phyloP scores from a whole-genome alignment of 1,140 invertebrate genomes.

The Venustaconcha ellipsiformis region DNA sequence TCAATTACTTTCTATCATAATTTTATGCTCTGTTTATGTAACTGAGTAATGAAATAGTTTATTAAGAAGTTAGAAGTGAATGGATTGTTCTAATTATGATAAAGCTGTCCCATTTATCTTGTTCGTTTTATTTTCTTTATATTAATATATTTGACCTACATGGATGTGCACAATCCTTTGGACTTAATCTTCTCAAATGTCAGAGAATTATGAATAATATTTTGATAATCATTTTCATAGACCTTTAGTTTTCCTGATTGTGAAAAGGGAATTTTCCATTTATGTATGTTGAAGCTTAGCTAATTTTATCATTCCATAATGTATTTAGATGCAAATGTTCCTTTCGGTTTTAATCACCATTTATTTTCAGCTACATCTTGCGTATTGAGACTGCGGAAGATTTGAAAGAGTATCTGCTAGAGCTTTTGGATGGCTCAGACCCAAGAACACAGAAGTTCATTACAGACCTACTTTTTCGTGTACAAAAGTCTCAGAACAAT shows the following conservation, averaged over 20 bases:
- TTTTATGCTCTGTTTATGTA: no score
- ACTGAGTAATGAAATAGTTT: no score
- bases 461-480: conserved; percentile 58
- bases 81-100: no score
- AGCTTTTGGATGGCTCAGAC: conserved; percentile 61
- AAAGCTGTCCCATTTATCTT: no score
- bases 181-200: background rate
- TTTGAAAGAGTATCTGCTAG: conserved; percentile 67
- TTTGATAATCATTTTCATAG: background rate
- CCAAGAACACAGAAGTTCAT: conserved; percentile 61
- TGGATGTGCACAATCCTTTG: no score
- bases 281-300: background rate
- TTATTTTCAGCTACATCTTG: conserved; percentile 64
- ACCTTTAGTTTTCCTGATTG: background rate
- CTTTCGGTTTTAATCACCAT: background rate
- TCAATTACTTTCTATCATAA: no score
- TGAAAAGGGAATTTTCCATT: background rate
- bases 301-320: no score
- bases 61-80: no score
- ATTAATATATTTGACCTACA: no score
- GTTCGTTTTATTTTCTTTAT: no score
- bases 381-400: conserved; percentile 64
- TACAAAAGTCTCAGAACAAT: conserved; percentile 26
- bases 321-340: background rate
- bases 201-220: background rate